Percentiles rank a stretch among this genome's conserved stretches.
Conservation (phyloP, 2,888 invertebrate species). For the Ophion ellenae region DNA sequence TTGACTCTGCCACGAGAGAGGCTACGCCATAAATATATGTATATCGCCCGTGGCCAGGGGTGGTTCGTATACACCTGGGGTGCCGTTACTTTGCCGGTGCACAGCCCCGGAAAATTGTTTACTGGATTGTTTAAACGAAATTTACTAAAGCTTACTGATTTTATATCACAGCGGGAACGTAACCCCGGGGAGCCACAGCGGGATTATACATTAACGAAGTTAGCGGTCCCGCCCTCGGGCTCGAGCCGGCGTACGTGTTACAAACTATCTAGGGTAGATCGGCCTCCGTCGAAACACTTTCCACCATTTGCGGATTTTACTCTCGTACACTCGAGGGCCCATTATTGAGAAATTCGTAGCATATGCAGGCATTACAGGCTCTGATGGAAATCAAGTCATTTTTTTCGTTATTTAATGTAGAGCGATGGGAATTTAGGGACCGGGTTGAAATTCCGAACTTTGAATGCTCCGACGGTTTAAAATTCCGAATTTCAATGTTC, state of each 20-base stretch:
- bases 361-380: neutral
- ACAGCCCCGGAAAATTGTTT: constrained; percentile 83
- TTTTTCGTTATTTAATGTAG: neutral
- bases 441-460: no score
- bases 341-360: neutral
- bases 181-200: constrained; percentile 79
- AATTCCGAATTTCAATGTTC: no score
- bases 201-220: constrained; percentile 83
- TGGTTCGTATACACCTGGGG: constrained; percentile 77
- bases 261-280: constrained; percentile 29
- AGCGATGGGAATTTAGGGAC: neutral
- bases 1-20: neutral
- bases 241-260: constrained; percentile 43
- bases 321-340: neutral
- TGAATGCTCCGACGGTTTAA: no score
- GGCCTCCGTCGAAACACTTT: constrained; percentile 16
- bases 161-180: constrained; percentile 81
- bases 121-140: constrained; percentile 84
- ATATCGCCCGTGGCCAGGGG: constrained; percentile 63
- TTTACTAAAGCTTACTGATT: constrained; percentile 84
- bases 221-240: constrained; percentile 69
- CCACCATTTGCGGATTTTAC: constrained; percentile 6
- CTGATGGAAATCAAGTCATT: neutral
- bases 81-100: constrained; percentile 83
- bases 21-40: neutral